Conservation (phyloP, 2,797 vertebrate genomes). For the Myotis findleyi region DNA sequence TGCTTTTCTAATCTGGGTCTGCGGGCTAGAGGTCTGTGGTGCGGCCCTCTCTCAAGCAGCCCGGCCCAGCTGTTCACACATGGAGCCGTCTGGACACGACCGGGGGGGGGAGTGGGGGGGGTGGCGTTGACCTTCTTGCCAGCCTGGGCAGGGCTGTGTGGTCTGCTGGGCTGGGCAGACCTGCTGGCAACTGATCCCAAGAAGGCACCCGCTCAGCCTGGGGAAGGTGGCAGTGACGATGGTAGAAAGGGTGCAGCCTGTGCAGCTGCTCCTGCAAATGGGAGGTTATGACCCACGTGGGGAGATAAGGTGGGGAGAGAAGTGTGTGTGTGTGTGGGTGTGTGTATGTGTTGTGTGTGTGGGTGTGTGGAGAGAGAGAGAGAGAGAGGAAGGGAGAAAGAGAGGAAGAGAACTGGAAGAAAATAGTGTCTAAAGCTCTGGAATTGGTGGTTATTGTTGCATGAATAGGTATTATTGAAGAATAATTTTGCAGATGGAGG, state of each 20-base stretch:
- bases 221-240: background rate
- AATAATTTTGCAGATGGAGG: background rate
- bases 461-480: background rate
- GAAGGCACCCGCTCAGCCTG: background rate
- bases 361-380: background rate
- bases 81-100: background rate
- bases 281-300: background rate
- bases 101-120: too few species aligned
- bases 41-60: background rate
- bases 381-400: background rate
- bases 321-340: background rate
- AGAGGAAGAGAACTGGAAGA: background rate
- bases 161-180: background rate
- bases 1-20: background rate
- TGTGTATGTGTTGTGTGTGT: background rate
- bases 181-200: background rate
- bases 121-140: background rate
- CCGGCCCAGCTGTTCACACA: background rate
- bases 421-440: background rate
- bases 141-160: background rate
- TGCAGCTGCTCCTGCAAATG: background rate
- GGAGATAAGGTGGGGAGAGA: background rate
- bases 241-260: background rate
- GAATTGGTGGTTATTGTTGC: background rate
- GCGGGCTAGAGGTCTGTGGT: background rate